These are phyloP conservation scores for Acanthurus leucopareius DNA, from an alignment of 2,797 vertebrate genomes.

Conservation along the genomic window DNA sequence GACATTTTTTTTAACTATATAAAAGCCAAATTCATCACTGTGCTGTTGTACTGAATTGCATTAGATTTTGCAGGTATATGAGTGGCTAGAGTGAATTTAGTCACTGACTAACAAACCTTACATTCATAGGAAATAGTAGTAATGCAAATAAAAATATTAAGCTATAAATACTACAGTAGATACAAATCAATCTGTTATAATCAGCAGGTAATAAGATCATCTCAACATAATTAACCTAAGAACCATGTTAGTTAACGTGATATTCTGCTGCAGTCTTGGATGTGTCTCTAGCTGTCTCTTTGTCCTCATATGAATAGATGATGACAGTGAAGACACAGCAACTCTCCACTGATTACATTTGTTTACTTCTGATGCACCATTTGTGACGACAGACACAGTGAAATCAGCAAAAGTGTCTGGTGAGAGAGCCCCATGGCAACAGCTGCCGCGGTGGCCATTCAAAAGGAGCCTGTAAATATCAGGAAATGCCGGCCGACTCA, in stretches of 20 bases:
- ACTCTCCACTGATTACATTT: conserved; percentile 35
- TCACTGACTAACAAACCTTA: background rate
- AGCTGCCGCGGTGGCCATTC: conserved; percentile 42
- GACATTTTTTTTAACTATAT: background rate
- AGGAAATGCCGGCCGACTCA: conserved; percentile 45
- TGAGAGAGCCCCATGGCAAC: conserved; percentile 47
- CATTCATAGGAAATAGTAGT: background rate
- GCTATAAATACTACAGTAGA: background rate
- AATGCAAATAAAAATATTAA: background rate
- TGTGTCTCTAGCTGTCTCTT: conserved; percentile 48
- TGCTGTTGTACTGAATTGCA: background rate
- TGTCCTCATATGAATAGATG: conserved; percentile 55
- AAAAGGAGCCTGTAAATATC: conserved; percentile 43
- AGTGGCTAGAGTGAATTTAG: background rate
- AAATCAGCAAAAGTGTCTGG: conserved; percentile 41
- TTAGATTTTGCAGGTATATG: background rate
- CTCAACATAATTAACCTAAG: no score
- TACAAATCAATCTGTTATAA: background rate
- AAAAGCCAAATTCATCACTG: background rate
- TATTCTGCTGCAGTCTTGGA: conserved; percentile 26
- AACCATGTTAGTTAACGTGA: conserved; percentile 5
- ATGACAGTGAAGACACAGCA: conserved; percentile 50
- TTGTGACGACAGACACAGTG: conserved; percentile 25
- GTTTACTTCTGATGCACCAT: conserved; percentile 38
- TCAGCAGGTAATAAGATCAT: background rate